phyloP scores from a whole-genome alignment of 2,113 vertebrate species.

The Columbina picui region DNA sequence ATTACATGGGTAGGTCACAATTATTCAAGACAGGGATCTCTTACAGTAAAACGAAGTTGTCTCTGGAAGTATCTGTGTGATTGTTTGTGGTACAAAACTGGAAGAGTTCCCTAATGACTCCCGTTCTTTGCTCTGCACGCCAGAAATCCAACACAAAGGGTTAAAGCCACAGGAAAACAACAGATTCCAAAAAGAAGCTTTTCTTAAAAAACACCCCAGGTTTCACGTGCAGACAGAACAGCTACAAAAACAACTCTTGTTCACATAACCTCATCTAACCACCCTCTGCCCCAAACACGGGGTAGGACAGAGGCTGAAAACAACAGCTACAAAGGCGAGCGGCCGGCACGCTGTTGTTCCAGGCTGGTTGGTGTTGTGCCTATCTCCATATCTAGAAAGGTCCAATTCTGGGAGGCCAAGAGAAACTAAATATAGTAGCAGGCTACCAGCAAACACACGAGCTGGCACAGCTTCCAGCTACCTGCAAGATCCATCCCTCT shows the following conservation, averaged over 20 bases:
- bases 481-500: constrained; percentile 25
- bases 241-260: neutral
- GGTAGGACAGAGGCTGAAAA: neutral
- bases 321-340: neutral
- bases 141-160: neutral
- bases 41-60: neutral
- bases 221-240: neutral
- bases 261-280: neutral
- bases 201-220: neutral
- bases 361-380: neutral
- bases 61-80: neutral
- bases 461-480: constrained; percentile 33
- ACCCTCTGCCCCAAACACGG: neutral
- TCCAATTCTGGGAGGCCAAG: constrained; percentile 6
- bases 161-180: neutral
- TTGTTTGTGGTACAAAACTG: neutral
- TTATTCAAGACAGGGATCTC: neutral
- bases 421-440: constrained; percentile 59
- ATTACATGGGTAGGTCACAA: neutral
- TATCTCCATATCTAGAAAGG: constrained; percentile 59
- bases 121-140: neutral
- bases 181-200: neutral
- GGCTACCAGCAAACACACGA: constrained; percentile 3
- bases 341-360: neutral
- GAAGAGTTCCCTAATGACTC: neutral